A percentile compares a stretch with the other conserved stretches of the same genome.
Evolutionary conservation across 1,140 invertebrate species (phyloP).

Genomic region (Zaprionus kolodkinae): DNA sequence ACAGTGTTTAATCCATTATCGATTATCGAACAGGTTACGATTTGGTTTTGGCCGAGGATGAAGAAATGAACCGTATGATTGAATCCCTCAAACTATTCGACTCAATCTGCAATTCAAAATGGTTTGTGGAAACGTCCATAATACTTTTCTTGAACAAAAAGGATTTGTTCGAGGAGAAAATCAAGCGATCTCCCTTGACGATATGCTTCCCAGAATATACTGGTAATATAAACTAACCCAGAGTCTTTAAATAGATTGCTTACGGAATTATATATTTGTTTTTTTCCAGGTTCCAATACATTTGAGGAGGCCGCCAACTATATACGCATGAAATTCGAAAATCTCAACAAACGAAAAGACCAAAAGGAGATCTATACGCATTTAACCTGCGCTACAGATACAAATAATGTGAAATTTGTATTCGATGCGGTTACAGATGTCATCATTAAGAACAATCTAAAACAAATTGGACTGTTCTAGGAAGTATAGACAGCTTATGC

Average conservation of each 20-base stretch:
- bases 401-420: slow-evolving; percentile 95
- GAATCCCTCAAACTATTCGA: slow-evolving; percentile 98
- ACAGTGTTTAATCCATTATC: neutral
- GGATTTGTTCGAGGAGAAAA: slow-evolving; percentile 98
- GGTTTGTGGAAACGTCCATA: slow-evolving; percentile 99
- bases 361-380: slow-evolving; percentile 97
- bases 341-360: slow-evolving; percentile 93
- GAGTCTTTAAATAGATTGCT: neutral
- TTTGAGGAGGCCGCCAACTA: slow-evolving; percentile 95
- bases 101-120: slow-evolving; percentile 98
- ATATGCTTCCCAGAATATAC: slow-evolving; percentile 98
- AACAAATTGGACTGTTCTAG: slow-evolving; percentile 92
- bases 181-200: slow-evolving; percentile 94
- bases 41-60: slow-evolving; percentile 97
- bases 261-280: neutral
- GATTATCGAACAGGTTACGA: slow-evolving; percentile 90
- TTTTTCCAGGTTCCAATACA: slow-evolving; percentile 89
- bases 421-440: slow-evolving; percentile 97
- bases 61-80: slow-evolving; percentile 96
- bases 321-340: slow-evolving; percentile 95
- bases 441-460: slow-evolving; percentile 96
- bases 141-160: slow-evolving; percentile 99
- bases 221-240: slow-evolving; percentile 85
- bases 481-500: slow-evolving; percentile 27
- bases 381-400: slow-evolving; percentile 96